A percentile compares a stretch with the other conserved stretches of the same genome.
phyloP scores from a whole-genome alignment of 2,888 invertebrate species.

The Tenthredo scrophulariae region DNA sequence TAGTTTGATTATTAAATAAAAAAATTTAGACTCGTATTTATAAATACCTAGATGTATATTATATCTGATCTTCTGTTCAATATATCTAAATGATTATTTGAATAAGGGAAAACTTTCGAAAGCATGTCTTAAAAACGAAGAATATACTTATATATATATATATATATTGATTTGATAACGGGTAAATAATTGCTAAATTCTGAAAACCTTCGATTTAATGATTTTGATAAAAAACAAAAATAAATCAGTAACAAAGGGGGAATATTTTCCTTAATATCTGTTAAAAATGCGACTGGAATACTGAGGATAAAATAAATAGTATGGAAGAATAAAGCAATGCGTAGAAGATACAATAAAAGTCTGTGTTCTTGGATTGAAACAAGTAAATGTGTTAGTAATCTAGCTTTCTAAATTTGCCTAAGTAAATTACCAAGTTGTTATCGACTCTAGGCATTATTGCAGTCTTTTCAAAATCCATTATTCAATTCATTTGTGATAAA shows the following conservation, averaged over 20 bases:
- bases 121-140: not conserved
- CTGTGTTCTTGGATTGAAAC: not conserved
- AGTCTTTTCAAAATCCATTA: constrained; percentile 1
- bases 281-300: constrained; percentile 1
- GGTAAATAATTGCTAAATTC: not conserved
- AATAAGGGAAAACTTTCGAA: not conserved
- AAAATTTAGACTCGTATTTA: constrained; percentile 6
- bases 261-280: not conserved
- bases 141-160: not conserved
- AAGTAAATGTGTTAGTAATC: constrained; percentile 7
- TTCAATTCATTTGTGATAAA: not conserved
- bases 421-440: constrained; percentile 1
- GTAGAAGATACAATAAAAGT: not conserved
- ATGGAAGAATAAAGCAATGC: not conserved
- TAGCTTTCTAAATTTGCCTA: constrained; percentile 2
- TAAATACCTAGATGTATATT: constrained; percentile 9
- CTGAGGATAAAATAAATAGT: not conserved
- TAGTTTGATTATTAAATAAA: not conserved
- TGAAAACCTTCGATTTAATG: not conserved
- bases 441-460: not conserved
- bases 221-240: not conserved
- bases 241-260: not conserved
- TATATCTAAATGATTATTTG: not conserved
- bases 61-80: not conserved
- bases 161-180: not conserved